These are phyloP conservation scores for Chelonus insularis DNA, from an alignment of 1,140 invertebrate genomes.

Conservation along the genomic window DNA sequence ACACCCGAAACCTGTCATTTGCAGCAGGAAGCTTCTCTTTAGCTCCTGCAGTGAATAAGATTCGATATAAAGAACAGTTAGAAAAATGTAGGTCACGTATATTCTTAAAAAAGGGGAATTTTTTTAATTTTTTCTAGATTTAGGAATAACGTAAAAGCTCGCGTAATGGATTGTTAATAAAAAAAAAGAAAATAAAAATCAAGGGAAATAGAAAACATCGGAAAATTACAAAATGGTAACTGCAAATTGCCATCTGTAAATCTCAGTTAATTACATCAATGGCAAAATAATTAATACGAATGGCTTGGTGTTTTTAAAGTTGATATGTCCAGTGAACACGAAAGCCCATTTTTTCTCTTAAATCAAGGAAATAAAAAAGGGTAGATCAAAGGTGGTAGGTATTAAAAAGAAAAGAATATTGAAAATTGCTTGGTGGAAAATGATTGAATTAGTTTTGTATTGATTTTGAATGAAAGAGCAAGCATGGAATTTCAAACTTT, in stretches of 20 bases:
- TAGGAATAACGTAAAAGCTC: neutral
- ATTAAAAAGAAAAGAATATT: neutral
- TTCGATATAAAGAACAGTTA: too few species aligned
- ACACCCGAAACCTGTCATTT: too few species aligned
- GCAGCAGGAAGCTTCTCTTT: too few species aligned
- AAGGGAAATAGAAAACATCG: neutral
- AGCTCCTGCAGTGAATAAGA: too few species aligned
- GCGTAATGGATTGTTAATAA: slow-evolving; percentile 16
- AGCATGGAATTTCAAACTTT: neutral
- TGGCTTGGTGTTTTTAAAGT: slow-evolving; percentile 21
- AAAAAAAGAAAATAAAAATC: neutral
- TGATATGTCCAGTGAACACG: slow-evolving; percentile 17
- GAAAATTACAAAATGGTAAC: neutral
- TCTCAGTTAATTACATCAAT: slow-evolving; percentile 25
- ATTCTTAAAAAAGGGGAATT: too few species aligned
- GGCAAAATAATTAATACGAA: slow-evolving; percentile 23
- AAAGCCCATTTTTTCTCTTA: neutral
- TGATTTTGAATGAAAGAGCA: neutral
- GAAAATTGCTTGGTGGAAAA: neutral
- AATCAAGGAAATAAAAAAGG: neutral
- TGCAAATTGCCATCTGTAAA: slow-evolving; percentile 19
- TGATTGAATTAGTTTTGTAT: neutral
- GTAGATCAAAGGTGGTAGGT: neutral
- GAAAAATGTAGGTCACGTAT: too few species aligned
- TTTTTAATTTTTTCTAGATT: neutral